Evolutionary conservation across 2,113 vertebrate genomes (phyloP).

Genomic region (Paradoxurus hermaphroditus): DNA sequence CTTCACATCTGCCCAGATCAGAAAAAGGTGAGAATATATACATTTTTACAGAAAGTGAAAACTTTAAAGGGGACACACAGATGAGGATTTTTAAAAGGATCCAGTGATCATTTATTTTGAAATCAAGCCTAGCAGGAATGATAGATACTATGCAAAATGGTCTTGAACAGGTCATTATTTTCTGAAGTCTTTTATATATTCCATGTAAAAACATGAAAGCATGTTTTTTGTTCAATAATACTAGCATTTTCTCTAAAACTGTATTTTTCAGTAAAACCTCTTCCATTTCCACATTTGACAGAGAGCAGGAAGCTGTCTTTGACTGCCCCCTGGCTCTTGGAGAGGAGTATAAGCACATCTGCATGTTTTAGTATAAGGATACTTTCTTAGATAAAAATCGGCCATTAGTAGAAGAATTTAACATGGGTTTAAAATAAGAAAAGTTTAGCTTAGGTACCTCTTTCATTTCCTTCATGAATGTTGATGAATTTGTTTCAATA

Average conservation of each 20-base stretch:
- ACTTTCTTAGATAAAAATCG: not conserved
- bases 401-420: not conserved
- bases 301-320: constrained; percentile 58
- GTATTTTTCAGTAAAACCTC: not conserved
- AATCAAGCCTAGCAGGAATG: not conserved
- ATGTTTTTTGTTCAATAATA: not conserved
- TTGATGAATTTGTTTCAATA: constrained; percentile 97
- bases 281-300: not conserved
- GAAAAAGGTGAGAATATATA: not conserved
- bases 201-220: constrained; percentile 1
- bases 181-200: not conserved
- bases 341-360: constrained; percentile 46
- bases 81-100: not conserved
- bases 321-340: constrained; percentile 72
- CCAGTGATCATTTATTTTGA: constrained; percentile 40
- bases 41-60: not conserved
- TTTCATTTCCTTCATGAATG: constrained; percentile 99
- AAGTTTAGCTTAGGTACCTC: constrained; percentile 75
- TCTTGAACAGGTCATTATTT: not conserved
- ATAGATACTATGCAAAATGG: not conserved
- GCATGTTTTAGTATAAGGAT: not conserved
- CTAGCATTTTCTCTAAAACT: constrained; percentile 41
- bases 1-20: not conserved
- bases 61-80: not conserved
- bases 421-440: not conserved